Evolutionary conservation across 2,888 invertebrate genomes (phyloP).

Genomic region (Pilophorus perplexus): DNA sequence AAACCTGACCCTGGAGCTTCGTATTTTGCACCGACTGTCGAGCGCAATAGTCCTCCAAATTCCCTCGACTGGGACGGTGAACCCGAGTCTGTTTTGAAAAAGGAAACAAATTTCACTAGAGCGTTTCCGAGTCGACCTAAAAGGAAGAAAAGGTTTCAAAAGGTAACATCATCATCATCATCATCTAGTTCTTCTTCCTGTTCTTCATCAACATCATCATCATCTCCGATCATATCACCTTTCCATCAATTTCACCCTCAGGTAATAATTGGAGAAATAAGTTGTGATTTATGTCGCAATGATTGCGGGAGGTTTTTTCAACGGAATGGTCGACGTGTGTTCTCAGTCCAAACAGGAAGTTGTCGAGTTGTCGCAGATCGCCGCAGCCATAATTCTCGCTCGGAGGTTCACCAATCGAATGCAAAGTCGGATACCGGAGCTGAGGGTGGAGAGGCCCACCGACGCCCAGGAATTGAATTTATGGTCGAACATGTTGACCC

Average conservation of each 20-base stretch:
- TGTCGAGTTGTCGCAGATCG: conserved; percentile 27
- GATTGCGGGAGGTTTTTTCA: too few relatives aligned
- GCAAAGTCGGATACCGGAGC: conserved; percentile 15
- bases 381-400: conserved; percentile 29
- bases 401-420: conserved; percentile 27
- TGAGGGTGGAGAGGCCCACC: conserved; percentile 10
- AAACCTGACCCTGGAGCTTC: conserved; percentile 5
- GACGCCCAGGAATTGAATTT: conserved; percentile 12
- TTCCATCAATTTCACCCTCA: too few relatives aligned
- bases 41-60: not conserved
- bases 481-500: conserved; percentile 13
- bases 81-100: not conserved
- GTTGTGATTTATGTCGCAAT: too few relatives aligned
- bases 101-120: not conserved
- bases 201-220: too few relatives aligned
- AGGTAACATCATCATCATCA: too few relatives aligned
- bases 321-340: too few relatives aligned
- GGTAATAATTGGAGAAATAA: too few relatives aligned
- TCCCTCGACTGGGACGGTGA: conserved; percentile 3
- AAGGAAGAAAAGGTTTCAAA: conserved; percentile 9
- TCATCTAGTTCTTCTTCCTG: too few relatives aligned
- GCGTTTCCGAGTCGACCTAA: not conserved
- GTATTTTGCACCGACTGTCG: not conserved
- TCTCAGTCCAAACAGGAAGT: conserved; percentile 13
- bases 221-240: too few relatives aligned